Conservation (phyloP, 1,140 invertebrate species). For the Gyrodactylus salaris region DNA sequence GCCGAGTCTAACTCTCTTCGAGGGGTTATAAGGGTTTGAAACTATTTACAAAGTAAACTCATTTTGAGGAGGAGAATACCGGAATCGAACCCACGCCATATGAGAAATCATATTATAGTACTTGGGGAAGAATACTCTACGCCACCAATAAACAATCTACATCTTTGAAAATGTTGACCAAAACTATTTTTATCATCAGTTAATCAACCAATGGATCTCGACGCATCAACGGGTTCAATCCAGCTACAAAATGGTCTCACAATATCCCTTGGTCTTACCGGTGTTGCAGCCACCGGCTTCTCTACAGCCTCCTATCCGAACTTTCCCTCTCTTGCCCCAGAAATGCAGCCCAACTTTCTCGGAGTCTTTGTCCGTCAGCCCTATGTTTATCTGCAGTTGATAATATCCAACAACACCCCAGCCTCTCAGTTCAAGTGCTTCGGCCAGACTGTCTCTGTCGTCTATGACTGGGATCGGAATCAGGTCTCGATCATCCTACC, state of each 20-base stretch:
- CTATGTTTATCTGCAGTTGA: background rate
- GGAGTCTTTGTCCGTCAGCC: background rate
- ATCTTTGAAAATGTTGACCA: no score
- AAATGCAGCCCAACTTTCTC: background rate
- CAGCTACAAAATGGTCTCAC: background rate
- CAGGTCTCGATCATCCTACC: background rate
- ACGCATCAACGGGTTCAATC: no score
- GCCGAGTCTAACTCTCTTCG: no score
- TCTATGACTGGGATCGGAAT: background rate
- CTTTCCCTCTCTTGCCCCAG: background rate
- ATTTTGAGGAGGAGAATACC: no score
- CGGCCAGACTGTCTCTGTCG: background rate
- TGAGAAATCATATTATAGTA: no score
- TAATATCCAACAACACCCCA: background rate
- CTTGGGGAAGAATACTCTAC: no score
- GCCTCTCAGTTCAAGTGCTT: background rate
- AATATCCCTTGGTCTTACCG: background rate
- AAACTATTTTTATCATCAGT: no score
- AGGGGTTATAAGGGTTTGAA: no score
- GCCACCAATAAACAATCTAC: no score
- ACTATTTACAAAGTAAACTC: no score
- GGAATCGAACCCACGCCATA: no score
- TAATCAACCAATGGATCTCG: no score
- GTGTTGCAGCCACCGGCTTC: background rate
- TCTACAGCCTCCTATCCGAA: background rate